These are phyloP conservation scores for Carapus acus DNA, from an alignment of 2,797 vertebrate genomes.

Conservation along the genomic window DNA sequence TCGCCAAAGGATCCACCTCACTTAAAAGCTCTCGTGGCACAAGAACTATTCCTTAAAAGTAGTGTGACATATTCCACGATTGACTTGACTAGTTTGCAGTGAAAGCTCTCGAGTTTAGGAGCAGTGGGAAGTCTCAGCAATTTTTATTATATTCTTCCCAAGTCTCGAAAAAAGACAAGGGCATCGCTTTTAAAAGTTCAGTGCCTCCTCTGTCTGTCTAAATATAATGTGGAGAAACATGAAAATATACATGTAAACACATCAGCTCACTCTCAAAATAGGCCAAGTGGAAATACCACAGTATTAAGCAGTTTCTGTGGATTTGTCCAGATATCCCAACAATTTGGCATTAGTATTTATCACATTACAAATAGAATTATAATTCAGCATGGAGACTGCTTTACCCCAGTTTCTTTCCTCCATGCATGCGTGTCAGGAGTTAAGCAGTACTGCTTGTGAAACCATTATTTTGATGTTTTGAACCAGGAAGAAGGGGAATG, in stretches of 20 bases:
- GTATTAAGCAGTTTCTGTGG: slow-evolving; percentile 21
- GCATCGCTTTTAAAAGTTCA: slow-evolving; percentile 29
- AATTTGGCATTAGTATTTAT: slow-evolving; percentile 24
- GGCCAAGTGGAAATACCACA: slow-evolving; percentile 18
- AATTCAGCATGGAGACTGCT: slow-evolving; percentile 3
- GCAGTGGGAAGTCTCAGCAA: no score
- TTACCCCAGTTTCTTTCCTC: neutral
- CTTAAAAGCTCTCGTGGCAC: no score
- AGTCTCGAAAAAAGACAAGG: no score
- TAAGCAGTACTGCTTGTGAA: no score
- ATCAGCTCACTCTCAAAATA: slow-evolving; percentile 8
- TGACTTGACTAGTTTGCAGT: no score
- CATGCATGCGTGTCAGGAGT: neutral
- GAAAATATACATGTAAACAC: slow-evolving; percentile 8
- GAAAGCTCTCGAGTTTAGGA: no score
- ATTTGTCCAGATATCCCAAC: slow-evolving; percentile 16
- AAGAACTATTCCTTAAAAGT: no score
- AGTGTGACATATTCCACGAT: no score
- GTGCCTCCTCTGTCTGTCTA: slow-evolving; percentile 44
- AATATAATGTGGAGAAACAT: slow-evolving; percentile 28
- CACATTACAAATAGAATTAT: slow-evolving; percentile 13
- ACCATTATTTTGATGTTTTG: no score
- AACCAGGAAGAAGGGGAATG: no score
- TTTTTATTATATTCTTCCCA: no score
- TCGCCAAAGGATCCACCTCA: no score